Percentiles rank a stretch among this genome's conserved stretches.
phyloP scores from a whole-genome alignment of 2,797 vertebrate genomes.

The Ciconia nigra region DNA sequence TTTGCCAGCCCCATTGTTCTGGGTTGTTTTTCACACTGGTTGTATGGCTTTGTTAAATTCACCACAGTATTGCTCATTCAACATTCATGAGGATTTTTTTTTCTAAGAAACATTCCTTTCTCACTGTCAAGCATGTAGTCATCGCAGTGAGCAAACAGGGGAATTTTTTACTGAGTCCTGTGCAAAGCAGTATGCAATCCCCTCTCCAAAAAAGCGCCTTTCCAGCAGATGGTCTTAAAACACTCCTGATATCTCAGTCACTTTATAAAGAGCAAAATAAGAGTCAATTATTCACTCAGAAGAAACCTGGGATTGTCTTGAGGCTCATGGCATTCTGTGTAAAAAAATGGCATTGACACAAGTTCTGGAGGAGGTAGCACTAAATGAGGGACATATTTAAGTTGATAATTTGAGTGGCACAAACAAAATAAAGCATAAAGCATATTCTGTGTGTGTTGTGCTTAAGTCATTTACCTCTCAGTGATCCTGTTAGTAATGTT shows the following conservation, averaged over 20 bases:
- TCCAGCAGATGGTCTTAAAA: background rate
- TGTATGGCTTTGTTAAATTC: background rate
- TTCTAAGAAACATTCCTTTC: background rate
- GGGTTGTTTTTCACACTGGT: background rate
- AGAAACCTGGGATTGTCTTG: background rate
- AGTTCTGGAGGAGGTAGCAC: background rate
- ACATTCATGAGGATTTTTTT: background rate
- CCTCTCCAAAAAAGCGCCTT: background rate
- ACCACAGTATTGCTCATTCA: background rate
- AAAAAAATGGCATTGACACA: background rate
- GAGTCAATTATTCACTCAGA: background rate
- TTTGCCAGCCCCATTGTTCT: background rate
- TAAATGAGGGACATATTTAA: background rate
- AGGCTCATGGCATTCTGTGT: background rate
- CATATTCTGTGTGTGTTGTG: background rate
- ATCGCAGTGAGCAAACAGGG: accelerated
- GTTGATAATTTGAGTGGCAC: background rate
- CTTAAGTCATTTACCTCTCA: background rate
- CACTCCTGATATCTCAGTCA: background rate
- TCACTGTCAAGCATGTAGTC: background rate
- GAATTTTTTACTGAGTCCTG: background rate
- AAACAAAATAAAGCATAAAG: background rate
- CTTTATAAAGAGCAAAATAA: background rate
- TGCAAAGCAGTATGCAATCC: background rate
- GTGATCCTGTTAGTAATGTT: background rate